These are phyloP conservation scores for Ditula angustiorana DNA, from an alignment of 2,888 invertebrate genomes.

Conservation along the genomic window DNA sequence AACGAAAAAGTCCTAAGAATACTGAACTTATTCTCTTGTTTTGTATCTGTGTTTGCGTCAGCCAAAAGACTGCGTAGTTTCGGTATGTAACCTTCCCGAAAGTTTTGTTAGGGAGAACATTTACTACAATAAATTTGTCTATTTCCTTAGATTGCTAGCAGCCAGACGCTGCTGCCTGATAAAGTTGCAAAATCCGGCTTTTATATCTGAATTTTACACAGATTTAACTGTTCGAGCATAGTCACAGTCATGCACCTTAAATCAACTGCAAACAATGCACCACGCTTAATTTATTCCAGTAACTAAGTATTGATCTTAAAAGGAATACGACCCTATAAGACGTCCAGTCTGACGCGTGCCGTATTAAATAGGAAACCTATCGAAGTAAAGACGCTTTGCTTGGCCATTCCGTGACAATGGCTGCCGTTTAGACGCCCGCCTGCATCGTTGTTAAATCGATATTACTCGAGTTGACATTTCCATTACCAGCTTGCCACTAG, in stretches of 20 bases:
- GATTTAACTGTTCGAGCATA: neutral
- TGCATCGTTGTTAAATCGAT: slow-evolving; percentile 33
- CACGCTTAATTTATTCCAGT: neutral
- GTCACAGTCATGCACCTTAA: neutral
- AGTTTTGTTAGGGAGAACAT: slow-evolving; percentile 15
- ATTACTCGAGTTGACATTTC: slow-evolving; percentile 35
- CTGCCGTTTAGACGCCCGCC: slow-evolving; percentile 25
- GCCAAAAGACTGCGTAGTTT: slow-evolving; percentile 18
- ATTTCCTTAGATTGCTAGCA: slow-evolving; percentile 7
- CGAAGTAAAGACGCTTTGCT: slow-evolving; percentile 1
- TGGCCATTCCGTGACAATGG: slow-evolving; percentile 36
- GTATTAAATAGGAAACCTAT: slow-evolving; percentile 2
- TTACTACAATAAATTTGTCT: slow-evolving; percentile 15
- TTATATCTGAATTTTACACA: neutral
- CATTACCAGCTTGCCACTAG: slow-evolving; percentile 28
- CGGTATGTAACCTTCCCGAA: neutral
- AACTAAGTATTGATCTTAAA: neutral
- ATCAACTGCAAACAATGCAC: neutral
- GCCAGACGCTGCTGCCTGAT: slow-evolving; percentile 10
- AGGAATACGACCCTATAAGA: neutral
- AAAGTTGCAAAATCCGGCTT: slow-evolving; percentile 10
- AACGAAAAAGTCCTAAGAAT: neutral
- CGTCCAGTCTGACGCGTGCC: neutral
- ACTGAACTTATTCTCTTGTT: neutral
- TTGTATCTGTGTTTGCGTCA: neutral